Conservation (phyloP, 2,888 invertebrate genomes). For the Andricus curvator region DNA sequence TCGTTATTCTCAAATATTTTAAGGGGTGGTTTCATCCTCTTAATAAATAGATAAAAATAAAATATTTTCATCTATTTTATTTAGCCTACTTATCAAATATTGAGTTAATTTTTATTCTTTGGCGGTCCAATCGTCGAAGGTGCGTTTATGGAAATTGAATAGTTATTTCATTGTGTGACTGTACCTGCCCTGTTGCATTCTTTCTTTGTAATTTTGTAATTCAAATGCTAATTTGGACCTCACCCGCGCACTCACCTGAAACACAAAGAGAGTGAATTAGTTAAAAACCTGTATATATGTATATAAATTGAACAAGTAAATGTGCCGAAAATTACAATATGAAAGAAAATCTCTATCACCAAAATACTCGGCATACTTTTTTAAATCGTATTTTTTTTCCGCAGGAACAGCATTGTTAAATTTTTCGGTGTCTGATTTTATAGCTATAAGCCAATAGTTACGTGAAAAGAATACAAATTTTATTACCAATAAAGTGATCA, state of each 20-base stretch:
- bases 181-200: conserved; percentile 18
- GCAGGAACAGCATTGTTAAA: neutral
- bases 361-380: neutral
- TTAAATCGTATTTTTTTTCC: neutral
- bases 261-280: neutral
- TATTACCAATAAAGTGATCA: neutral
- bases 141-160: conserved; percentile 1
- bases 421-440: conserved; percentile 1
- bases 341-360: neutral
- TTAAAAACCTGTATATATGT: neutral
- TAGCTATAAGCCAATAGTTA: neutral
- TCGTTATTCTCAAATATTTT: too few relatives aligned
- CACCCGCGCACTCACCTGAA: conserved; percentile 27
- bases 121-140: neutral
- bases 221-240: conserved; percentile 24
- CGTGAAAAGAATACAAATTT: neutral
- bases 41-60: too few relatives aligned
- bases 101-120: too few relatives aligned
- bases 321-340: neutral
- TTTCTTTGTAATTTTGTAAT: conserved; percentile 14
- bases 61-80: too few relatives aligned
- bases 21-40: too few relatives aligned
- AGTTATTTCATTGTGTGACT: neutral
- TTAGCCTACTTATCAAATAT: too few relatives aligned
- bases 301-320: neutral